Evolutionary conservation across 1,140 invertebrate genomes (phyloP), one percentile per base, ranked within the genome.

Genomic region (Chironomus striatipennis): DNA sequence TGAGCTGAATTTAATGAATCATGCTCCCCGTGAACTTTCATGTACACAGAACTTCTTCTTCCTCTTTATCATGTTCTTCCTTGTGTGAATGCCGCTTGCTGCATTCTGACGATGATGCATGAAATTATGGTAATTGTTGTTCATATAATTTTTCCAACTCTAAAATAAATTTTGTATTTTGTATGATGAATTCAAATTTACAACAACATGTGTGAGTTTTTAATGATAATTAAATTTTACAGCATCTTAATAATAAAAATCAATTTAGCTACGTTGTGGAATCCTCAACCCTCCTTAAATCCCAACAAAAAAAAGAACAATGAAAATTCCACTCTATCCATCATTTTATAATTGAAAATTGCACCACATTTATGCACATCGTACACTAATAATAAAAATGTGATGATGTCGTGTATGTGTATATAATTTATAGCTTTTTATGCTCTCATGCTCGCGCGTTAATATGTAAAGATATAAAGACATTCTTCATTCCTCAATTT

Each of bases 1-100:
- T 57, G 47, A 57, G 47, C n/a, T n/a, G 47, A 57, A 57, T 57
- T 57, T 57, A 57, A 57, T 57, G 47, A 57, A 57, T 57, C 12
- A 57, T 57, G 47, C 12, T 57, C 47, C 47, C n/a, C n/a, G 47
- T 57, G 47, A 57, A 57, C 47, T 57, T 57, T 12, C 47, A 57
- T 57, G 47, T n/a, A 57, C 47, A 57, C 47, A 57, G 9, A 57
- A 47, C 43, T 47, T 15, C n/a, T 57, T 57, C n/a, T 57, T 57
- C 47, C 8, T 47, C 43, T 47, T 47, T 47, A 57, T 57, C n/a
- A 57, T n/a, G 12, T n/a, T n/a, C 8, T 1, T 9, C 43, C 43
- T 47, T 9, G 7, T 47, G 43, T 10, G 8, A 10, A n/a, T 57
- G 47, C 47, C n/a, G 47, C 47, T 57, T 57, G 47, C 12, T 57